Evolutionary conservation across 2,888 invertebrate genomes (phyloP).

Genomic region (Iphiclides podalirius): DNA sequence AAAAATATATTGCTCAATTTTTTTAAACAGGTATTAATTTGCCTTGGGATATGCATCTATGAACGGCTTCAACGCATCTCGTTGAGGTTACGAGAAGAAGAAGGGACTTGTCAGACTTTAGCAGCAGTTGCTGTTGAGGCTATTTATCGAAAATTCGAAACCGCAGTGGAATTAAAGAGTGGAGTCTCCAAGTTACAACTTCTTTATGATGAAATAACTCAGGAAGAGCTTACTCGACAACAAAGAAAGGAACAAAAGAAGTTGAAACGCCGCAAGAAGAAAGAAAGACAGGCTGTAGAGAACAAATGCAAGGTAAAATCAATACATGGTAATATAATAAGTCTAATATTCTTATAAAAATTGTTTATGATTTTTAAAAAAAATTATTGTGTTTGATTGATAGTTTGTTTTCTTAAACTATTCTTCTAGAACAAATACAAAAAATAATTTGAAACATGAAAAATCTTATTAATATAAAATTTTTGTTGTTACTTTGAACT

Average conservation of each 20-base stretch:
- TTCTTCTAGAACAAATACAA: no score
- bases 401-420: neutral
- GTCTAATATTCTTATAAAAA: no score
- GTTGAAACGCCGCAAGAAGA: constrained; percentile 87
- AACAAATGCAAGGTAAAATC: constrained; percentile 67
- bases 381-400: neutral
- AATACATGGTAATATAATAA: no score
- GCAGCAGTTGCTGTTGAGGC: constrained; percentile 94
- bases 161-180: constrained; percentile 92
- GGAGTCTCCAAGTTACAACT: constrained; percentile 93
- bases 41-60: constrained; percentile 95
- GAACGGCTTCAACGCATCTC: constrained; percentile 93
- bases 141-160: constrained; percentile 93
- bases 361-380: neutral
- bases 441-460: neutral
- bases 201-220: constrained; percentile 91
- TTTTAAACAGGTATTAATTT: constrained; percentile 86
- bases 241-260: constrained; percentile 93
- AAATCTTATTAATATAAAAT: no score
- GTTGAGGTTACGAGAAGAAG: constrained; percentile 92
- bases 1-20: neutral
- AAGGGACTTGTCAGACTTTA: constrained; percentile 95
- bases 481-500: no score
- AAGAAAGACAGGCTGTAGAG: constrained; percentile 72
- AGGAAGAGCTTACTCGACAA: constrained; percentile 91